Evolutionary conservation across 2,113 vertebrate species (phyloP).

Genomic region (Eulemur macaco): DNA sequence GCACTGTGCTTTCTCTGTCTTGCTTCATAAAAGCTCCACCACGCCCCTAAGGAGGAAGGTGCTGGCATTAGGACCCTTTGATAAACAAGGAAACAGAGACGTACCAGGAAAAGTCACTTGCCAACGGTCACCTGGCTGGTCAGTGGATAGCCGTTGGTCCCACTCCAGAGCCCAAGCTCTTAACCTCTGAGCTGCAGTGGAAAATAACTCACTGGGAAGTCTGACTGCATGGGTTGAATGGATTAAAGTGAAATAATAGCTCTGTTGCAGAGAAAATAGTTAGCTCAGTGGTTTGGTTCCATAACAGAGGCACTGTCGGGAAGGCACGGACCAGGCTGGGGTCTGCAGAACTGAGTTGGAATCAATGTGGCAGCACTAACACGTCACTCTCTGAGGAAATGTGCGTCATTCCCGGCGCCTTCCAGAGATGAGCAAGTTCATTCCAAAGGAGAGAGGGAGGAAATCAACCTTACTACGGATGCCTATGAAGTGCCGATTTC

Average conservation of each 20-base stretch:
- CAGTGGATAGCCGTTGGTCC: background rate
- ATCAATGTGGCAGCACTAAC: rapidly evolving
- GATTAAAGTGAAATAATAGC: background rate
- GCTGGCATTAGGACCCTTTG: background rate
- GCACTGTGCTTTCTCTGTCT: background rate
- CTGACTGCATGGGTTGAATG: rapidly evolving
- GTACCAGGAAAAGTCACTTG: background rate
- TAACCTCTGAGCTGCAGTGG: too few relatives aligned
- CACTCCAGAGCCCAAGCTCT: background rate
- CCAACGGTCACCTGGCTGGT: background rate
- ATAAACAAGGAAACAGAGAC: background rate
- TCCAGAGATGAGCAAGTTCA: background rate
- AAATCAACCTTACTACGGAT: rapidly evolving
- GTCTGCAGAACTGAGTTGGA: background rate
- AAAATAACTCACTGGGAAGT: background rate
- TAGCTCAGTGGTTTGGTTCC: background rate
- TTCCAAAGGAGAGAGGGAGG: too few relatives aligned
- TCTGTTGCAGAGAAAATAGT: background rate
- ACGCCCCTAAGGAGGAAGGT: background rate
- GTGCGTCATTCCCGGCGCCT: rapidly evolving
- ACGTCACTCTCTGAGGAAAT: background rate
- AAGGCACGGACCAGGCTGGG: background rate
- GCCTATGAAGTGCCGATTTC: rapidly evolving
- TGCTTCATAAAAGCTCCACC: background rate
- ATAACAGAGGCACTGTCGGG: rapidly evolving